Conservation (phyloP, 2,888 invertebrate genomes). For the Eumacrocentrus americanus region DNA sequence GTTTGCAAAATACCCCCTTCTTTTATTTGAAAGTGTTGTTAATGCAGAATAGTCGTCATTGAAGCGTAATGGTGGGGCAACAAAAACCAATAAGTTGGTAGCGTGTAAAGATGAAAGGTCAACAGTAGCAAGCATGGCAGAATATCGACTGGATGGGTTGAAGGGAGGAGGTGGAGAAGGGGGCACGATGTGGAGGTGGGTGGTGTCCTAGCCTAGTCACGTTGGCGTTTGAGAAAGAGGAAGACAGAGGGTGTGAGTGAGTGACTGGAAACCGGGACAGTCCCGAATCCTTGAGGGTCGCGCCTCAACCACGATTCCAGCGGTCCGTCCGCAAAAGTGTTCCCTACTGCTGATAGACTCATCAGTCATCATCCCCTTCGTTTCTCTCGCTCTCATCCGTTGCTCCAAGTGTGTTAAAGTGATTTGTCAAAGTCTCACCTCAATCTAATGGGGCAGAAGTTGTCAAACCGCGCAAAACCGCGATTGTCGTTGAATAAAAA, state of each 20-base stretch:
- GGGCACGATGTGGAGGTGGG: slow-evolving; percentile 30
- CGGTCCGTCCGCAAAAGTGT: neutral
- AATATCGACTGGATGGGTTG: slow-evolving; percentile 50
- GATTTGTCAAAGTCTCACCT: no score
- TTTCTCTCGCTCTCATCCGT: no score
- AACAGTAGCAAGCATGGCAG: slow-evolving; percentile 42
- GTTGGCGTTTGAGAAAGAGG: slow-evolving; percentile 16
- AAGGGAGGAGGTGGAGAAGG: slow-evolving; percentile 32
- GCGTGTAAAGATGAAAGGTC: slow-evolving; percentile 52
- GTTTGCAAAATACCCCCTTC: no score
- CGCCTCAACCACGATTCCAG: neutral
- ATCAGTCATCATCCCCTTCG: neutral
- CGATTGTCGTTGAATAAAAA: neutral
- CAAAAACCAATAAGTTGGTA: slow-evolving; percentile 11
- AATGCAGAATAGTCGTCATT: neutral
- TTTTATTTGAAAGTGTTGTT: neutral
- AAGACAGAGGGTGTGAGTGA: slow-evolving; percentile 10
- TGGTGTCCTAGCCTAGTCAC: slow-evolving; percentile 19
- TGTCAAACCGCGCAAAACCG: no score
- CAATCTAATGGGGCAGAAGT: no score
- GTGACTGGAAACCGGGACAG: slow-evolving; percentile 15
- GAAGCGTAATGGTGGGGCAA: neutral
- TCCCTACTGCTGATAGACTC: neutral
- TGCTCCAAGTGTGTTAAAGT: no score
- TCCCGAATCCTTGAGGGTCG: neutral